phyloP scores from a whole-genome alignment of 2,797 vertebrate genomes.

The Crocodylus rhombifer region DNA sequence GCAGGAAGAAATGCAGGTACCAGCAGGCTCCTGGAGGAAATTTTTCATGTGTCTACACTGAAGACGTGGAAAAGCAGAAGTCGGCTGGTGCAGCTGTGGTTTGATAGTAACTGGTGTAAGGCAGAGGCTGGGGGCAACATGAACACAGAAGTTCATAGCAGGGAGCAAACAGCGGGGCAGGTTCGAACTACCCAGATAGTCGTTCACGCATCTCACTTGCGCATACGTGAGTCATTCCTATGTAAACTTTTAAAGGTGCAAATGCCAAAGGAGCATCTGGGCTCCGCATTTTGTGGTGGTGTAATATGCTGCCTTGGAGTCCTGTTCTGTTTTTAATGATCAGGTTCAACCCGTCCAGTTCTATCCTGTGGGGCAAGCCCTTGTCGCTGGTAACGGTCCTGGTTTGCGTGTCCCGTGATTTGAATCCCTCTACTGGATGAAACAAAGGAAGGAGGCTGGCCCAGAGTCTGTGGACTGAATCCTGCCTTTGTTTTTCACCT shows the following conservation, averaged over 20 bases:
- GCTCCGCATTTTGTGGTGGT: too few relatives aligned
- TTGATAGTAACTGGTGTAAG: background rate
- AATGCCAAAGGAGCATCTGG: background rate
- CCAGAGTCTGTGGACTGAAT: too few relatives aligned
- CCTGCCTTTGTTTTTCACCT: too few relatives aligned
- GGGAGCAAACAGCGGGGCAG: background rate
- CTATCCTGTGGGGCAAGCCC: too few relatives aligned
- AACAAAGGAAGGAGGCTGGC: too few relatives aligned
- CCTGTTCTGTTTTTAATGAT: too few relatives aligned
- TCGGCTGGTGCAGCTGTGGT: background rate
- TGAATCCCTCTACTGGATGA: too few relatives aligned
- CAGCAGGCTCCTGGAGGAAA: background rate
- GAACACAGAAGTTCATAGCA: background rate
- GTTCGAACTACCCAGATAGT: background rate
- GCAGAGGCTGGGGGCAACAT: background rate
- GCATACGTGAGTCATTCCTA: background rate
- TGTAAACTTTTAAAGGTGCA: rapidly evolving
- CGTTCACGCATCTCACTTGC: background rate
- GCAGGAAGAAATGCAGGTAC: too few relatives aligned
- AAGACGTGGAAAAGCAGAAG: background rate
- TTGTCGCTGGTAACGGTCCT: too few relatives aligned
- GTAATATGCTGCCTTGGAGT: too few relatives aligned
- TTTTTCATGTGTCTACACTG: background rate
- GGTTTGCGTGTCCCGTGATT: too few relatives aligned
- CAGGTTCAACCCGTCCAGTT: too few relatives aligned